Conservation (phyloP, 1,140 invertebrate genomes). For the Watersipora subatra region DNA sequence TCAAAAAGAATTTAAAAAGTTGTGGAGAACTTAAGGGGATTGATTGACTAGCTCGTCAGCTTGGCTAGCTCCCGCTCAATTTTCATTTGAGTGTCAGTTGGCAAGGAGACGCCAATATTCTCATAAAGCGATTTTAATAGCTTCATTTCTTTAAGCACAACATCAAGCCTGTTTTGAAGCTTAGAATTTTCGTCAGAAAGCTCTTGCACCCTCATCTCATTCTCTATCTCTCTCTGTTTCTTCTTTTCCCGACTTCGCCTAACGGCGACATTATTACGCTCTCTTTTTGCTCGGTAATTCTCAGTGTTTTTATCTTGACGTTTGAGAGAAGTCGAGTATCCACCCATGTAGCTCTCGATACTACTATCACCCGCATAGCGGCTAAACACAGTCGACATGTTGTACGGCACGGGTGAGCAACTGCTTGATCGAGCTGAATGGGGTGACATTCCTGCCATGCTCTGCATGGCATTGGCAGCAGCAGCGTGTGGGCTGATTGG, state of each 20-base stretch:
- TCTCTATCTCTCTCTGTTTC: constrained; percentile 79
- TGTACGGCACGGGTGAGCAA: too few species aligned
- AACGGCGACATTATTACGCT: constrained; percentile 93
- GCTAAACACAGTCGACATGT: constrained; percentile 1
- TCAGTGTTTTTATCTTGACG: constrained; percentile 42
- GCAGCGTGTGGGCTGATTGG: background rate
- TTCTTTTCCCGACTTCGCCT: constrained; percentile 90
- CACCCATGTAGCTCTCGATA: constrained; percentile 6
- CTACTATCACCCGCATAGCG: constrained; percentile 9
- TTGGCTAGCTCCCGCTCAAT: constrained; percentile 12
- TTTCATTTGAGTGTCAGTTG: constrained; percentile 18
- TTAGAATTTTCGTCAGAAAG: constrained; percentile 81
- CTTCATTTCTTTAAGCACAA: constrained; percentile 78
- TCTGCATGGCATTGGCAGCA: too few species aligned
- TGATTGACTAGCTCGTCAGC: constrained; percentile 15
- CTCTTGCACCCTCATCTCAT: constrained; percentile 81
- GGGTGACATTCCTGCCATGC: too few species aligned
- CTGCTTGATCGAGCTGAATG: background rate
- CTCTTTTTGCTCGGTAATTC: constrained; percentile 76
- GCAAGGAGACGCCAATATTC: background rate
- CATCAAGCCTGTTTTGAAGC: constrained; percentile 77
- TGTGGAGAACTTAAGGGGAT: too few species aligned
- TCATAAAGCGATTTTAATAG: constrained; percentile 61
- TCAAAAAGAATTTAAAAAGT: too few species aligned
- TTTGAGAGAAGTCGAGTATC: background rate